A percentile compares a stretch with the other conserved stretches of the same genome.
Conservation (phyloP, 1,140 invertebrate genomes). For the Lasaia peninsularis region DNA sequence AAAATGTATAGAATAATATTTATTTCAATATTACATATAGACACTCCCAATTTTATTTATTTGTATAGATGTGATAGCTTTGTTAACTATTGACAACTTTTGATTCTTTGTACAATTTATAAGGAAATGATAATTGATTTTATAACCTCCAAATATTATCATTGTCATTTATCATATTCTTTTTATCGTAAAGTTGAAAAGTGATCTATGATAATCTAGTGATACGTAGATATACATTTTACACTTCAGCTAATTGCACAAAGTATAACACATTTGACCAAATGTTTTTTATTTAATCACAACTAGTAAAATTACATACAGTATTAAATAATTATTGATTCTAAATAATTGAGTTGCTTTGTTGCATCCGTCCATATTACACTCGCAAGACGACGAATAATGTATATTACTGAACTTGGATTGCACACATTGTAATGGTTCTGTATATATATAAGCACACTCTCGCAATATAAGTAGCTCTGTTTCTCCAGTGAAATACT, state of each 20-base stretch:
- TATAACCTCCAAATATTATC: no score
- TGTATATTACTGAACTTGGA: slow-evolving; percentile 51
- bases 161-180: no score
- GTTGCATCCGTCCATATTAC: slow-evolving; percentile 59
- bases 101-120: no score
- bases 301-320: neutral
- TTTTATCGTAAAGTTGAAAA: no score
- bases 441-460: slow-evolving; percentile 48
- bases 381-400: slow-evolving; percentile 57
- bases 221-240: no score
- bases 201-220: neutral
- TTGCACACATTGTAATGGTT: slow-evolving; percentile 37
- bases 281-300: slow-evolving; percentile 1
- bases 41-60: no score
- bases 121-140: no score
- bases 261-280: slow-evolving; percentile 5
- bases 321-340: slow-evolving; percentile 3
- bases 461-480: slow-evolving; percentile 47
- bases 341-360: slow-evolving; percentile 28
- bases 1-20: no score
- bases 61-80: no score
- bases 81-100: no score
- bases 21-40: no score
- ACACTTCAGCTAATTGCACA: no score
- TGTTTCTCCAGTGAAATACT: slow-evolving; percentile 44